Evolutionary conservation across 2,888 invertebrate species (phyloP).

Genomic region (Notodonta ziczac): DNA sequence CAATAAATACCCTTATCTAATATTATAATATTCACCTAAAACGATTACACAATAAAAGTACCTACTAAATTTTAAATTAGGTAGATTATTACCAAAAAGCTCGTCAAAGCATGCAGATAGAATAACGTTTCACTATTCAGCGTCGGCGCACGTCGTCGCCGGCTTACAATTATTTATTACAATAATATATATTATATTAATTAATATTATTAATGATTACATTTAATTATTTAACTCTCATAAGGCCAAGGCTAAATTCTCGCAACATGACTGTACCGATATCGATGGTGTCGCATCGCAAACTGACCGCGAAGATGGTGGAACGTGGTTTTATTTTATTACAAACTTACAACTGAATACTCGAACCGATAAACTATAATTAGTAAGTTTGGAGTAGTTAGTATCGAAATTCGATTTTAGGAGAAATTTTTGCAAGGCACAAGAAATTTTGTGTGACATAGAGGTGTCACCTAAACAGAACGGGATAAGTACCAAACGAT

Average conservation of each 20-base stretch:
- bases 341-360: slow-evolving; percentile 39
- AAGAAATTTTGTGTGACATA: slow-evolving; percentile 67
- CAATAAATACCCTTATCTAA: slow-evolving; percentile 84
- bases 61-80: slow-evolving; percentile 81
- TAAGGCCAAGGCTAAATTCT: slow-evolving; percentile 85
- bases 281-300: slow-evolving; percentile 72
- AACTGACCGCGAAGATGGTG: slow-evolving; percentile 48
- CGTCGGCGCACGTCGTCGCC: slow-evolving; percentile 73
- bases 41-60: slow-evolving; percentile 82
- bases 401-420: slow-evolving; percentile 51
- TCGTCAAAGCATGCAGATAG: slow-evolving; percentile 85
- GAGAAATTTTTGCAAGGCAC: slow-evolving; percentile 73
- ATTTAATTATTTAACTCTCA: slow-evolving; percentile 82
- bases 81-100: slow-evolving; percentile 83
- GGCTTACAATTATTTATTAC: slow-evolving; percentile 57
- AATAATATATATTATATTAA: slow-evolving; percentile 56
- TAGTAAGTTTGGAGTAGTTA: slow-evolving; percentile 43
- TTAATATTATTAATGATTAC: slow-evolving; percentile 73
- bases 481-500: slow-evolving; percentile 35
- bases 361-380: slow-evolving; percentile 45
- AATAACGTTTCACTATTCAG: slow-evolving; percentile 80
- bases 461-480: slow-evolving; percentile 43
- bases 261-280: slow-evolving; percentile 80
- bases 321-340: slow-evolving; percentile 36
- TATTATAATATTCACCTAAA: slow-evolving; percentile 74